Conservation (phyloP, 1,140 invertebrate genomes). For the Cydia splendana region DNA sequence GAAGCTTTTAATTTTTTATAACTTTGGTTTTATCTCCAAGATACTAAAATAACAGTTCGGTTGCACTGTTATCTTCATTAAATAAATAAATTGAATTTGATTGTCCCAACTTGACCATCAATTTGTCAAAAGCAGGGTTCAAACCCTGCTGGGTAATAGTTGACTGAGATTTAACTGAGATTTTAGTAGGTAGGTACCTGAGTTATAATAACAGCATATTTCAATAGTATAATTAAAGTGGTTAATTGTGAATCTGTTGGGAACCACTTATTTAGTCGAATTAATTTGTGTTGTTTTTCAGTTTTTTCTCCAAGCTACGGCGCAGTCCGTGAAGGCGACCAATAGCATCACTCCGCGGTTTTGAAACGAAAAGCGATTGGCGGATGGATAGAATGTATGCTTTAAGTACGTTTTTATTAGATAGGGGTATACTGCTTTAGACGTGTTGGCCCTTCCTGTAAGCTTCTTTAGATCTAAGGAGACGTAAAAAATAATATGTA, state of each 20-base stretch:
- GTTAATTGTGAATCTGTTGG: neutral
- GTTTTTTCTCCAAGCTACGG: slow-evolving; percentile 72
- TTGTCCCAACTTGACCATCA: too few relatives aligned
- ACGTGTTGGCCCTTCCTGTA: slow-evolving; percentile 24
- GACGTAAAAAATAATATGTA: neutral
- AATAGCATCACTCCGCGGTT: slow-evolving; percentile 31
- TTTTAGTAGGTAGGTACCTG: too few relatives aligned
- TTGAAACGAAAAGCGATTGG: slow-evolving; percentile 5
- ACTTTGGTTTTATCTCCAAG: too few relatives aligned
- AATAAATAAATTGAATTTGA: too few relatives aligned
- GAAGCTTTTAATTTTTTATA: too few relatives aligned
- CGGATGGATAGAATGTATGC: neutral
- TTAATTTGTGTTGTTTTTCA: slow-evolving; percentile 46
- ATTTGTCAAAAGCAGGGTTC: too few relatives aligned
- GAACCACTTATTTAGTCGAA: neutral
- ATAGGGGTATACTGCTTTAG: slow-evolving; percentile 28
- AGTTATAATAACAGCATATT: too few relatives aligned
- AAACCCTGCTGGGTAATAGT: too few relatives aligned
- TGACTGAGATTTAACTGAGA: too few relatives aligned
- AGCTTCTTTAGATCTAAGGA: neutral
- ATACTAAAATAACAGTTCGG: too few relatives aligned
- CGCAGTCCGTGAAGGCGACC: slow-evolving; percentile 57
- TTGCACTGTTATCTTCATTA: too few relatives aligned
- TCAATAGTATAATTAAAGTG: too few relatives aligned
- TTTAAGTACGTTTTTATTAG: slow-evolving; percentile 1